Percentiles rank a stretch among this genome's conserved stretches.
These are phyloP conservation scores for Heliothis virescens DNA, from an alignment of 1,140 invertebrate species.

Conservation along the genomic window DNA sequence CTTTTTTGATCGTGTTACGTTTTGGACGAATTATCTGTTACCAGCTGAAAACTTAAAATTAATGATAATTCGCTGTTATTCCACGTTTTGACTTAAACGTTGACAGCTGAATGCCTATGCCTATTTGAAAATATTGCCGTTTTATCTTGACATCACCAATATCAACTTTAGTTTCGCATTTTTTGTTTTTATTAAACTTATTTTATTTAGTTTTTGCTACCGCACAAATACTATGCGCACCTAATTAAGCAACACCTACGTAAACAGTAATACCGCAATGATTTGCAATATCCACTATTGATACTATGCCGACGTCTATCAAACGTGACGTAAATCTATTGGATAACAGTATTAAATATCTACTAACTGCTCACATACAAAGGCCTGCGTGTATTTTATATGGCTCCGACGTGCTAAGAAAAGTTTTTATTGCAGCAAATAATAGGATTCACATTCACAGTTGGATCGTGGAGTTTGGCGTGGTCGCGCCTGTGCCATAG, in stretches of 20 bases:
- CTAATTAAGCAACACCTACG: too few relatives aligned
- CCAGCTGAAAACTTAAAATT: background rate
- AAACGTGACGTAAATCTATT: constrained; percentile 17
- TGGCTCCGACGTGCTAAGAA: constrained; percentile 46
- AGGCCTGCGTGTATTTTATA: constrained; percentile 2
- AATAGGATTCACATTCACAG: constrained; percentile 67
- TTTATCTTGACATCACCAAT: too few relatives aligned
- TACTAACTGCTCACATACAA: background rate
- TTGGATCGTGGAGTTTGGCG: constrained; percentile 56
- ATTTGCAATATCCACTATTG: constrained; percentile 13
- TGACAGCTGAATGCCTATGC: too few relatives aligned
- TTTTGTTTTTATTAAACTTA: too few relatives aligned
- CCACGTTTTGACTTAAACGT: background rate
- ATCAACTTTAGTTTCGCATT: too few relatives aligned
- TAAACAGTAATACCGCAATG: background rate
- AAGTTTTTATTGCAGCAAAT: constrained; percentile 68
- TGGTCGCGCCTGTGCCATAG: constrained; percentile 37
- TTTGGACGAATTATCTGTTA: constrained; percentile 14
- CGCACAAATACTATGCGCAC: too few relatives aligned
- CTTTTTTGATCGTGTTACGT: constrained; percentile 16
- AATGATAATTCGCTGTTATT: background rate
- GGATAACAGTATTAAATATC: constrained; percentile 25
- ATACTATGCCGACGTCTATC: background rate
- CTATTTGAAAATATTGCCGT: too few relatives aligned
- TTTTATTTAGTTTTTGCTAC: too few relatives aligned